phyloP scores from a whole-genome alignment of 2,113 vertebrate species.

The Bothrops jararaca region DNA sequence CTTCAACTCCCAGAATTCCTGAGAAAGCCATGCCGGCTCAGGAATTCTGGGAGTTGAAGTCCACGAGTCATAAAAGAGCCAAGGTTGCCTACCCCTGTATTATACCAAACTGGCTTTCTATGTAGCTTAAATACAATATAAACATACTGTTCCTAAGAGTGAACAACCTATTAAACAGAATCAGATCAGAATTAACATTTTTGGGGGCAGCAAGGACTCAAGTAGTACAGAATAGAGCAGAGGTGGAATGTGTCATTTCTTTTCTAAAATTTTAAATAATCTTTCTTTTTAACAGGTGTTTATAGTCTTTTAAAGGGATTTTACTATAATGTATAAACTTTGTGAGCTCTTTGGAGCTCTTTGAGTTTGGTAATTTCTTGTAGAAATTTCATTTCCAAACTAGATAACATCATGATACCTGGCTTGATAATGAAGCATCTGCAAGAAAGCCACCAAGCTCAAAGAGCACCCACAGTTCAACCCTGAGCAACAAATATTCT shows the following conservation, averaged over 20 bases:
- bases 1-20: no score
- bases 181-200: background rate
- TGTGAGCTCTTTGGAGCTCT: background rate
- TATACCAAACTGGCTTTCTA: background rate
- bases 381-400: background rate
- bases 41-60: no score
- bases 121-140: background rate
- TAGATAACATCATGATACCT: background rate
- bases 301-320: background rate
- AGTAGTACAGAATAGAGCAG: background rate
- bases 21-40: no score
- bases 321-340: background rate
- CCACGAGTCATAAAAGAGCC: no score
- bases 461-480: background rate
- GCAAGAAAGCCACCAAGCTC: background rate
- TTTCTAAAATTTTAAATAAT: background rate
- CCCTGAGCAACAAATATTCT: background rate
- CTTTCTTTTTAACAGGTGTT: background rate
- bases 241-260: background rate
- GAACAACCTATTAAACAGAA: background rate
- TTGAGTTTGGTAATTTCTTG: background rate
- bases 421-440: background rate
- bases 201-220: background rate
- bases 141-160: background rate
- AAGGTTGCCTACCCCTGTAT: no score